Conservation (phyloP, 2,888 invertebrate genomes). For the Aphidius colemani region DNA sequence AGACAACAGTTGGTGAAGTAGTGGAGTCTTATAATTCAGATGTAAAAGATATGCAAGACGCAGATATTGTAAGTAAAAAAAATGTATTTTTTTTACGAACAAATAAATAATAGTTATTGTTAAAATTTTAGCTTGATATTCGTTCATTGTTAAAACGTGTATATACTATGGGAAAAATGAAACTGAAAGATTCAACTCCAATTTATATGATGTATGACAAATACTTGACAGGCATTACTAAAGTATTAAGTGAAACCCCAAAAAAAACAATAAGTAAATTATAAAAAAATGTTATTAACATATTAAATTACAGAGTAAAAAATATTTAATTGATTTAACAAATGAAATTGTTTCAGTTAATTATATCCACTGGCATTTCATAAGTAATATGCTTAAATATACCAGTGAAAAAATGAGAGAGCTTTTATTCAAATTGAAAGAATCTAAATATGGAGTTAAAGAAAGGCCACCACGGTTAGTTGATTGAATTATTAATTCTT, state of each 20-base stretch:
- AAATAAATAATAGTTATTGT: neutral
- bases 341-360: conserved; percentile 24
- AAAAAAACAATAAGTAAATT: conserved; percentile 27
- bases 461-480: conserved; percentile 29
- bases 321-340: neutral
- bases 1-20: conserved; percentile 11
- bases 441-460: conserved; percentile 18
- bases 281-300: no score
- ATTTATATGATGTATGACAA: neutral
- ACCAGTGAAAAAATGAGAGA: conserved; percentile 28
- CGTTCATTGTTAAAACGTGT: conserved; percentile 9
- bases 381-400: conserved; percentile 27
- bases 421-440: conserved; percentile 11
- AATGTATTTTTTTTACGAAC: neutral
- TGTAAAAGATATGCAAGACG: neutral
- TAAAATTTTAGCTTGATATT: conserved; percentile 9
- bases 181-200: conserved; percentile 6
- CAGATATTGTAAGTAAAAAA: conserved; percentile 3
- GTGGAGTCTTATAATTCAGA: neutral
- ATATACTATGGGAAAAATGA: conserved; percentile 16
- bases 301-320: no score
- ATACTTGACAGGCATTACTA: conserved; percentile 14
- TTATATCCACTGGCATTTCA: conserved; percentile 34
- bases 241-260: conserved; percentile 22
- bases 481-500: neutral